Percentiles rank a stretch among this genome's conserved stretches.
phyloP scores from a whole-genome alignment of 1,140 invertebrate species.

The Drosophila tropicalis region DNA sequence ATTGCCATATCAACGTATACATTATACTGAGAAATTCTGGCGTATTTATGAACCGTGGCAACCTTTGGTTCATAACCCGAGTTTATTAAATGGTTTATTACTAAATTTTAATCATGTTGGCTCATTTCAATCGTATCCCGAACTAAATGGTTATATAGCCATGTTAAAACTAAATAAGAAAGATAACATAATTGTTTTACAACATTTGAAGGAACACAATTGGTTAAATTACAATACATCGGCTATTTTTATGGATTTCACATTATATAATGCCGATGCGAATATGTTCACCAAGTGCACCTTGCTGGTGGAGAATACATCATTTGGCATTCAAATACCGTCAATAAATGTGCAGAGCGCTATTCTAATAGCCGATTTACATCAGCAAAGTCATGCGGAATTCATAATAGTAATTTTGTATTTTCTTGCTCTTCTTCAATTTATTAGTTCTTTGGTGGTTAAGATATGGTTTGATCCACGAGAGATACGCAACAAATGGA shows the following conservation, averaged over 20 bases:
- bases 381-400: background rate
- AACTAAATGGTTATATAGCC: slow-evolving; percentile 49
- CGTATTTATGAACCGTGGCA: slow-evolving; percentile 63
- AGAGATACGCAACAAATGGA: slow-evolving; percentile 43
- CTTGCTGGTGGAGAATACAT: slow-evolving; percentile 50
- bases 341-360: slow-evolving; percentile 16
- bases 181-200: slow-evolving; percentile 39
- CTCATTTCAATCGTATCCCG: slow-evolving; percentile 23
- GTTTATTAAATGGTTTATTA: background rate
- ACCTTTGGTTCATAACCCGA: background rate
- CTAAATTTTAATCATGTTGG: slow-evolving; percentile 26
- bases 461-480: slow-evolving; percentile 47
- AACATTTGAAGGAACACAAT: slow-evolving; percentile 32
- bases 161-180: slow-evolving; percentile 32
- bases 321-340: slow-evolving; percentile 40
- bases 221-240: slow-evolving; percentile 53
- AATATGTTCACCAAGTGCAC: slow-evolving; percentile 51
- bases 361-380: slow-evolving; percentile 26
- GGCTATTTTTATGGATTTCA: slow-evolving; percentile 67
- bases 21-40: slow-evolving; percentile 63
- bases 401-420: slow-evolving; percentile 29
- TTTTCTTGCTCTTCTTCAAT: slow-evolving; percentile 49
- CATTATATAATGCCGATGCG: slow-evolving; percentile 60
- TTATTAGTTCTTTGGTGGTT: slow-evolving; percentile 28
- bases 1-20: slow-evolving; percentile 28